A percentile compares a stretch with the other conserved stretches of the same genome.
Evolutionary conservation across 1,140 invertebrate genomes (phyloP).

Genomic region (Oncopodura yosiiana): DNA sequence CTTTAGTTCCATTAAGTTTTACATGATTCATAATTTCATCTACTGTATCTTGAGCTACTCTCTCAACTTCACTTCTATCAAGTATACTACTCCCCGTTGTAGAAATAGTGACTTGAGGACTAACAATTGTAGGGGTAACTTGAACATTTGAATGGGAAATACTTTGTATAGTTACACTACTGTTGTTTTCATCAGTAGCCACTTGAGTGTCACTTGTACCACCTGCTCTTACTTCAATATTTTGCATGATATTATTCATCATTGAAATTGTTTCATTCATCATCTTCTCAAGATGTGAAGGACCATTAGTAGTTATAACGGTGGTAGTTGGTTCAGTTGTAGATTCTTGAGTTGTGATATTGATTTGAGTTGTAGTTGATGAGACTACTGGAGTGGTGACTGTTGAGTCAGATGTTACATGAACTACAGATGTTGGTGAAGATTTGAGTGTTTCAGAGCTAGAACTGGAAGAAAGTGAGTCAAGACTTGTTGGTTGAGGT

Average conservation of each 20-base stretch:
- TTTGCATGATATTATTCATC: slow-evolving; percentile 24
- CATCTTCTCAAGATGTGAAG: slow-evolving; percentile 21
- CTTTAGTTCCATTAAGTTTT: background rate
- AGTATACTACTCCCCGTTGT: slow-evolving; percentile 6
- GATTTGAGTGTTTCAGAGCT: slow-evolving; percentile 67
- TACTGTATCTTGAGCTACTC: slow-evolving; percentile 25
- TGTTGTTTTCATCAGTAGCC: no score
- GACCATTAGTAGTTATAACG: background rate
- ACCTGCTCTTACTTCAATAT: slow-evolving; percentile 1
- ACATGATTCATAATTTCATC: slow-evolving; percentile 23
- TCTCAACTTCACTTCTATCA: slow-evolving; percentile 16
- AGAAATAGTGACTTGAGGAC: slow-evolving; percentile 22
- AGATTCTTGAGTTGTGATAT: background rate
- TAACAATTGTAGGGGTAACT: background rate
- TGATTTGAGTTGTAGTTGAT: slow-evolving; percentile 2
- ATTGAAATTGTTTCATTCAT: slow-evolving; percentile 31
- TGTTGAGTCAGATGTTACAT: slow-evolving; percentile 37
- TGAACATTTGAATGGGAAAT: slow-evolving; percentile 2
- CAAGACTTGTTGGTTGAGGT: slow-evolving; percentile 54
- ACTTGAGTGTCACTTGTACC: no score
- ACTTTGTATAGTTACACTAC: no score
- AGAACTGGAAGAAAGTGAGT: slow-evolving; percentile 50
- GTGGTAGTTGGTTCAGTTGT: background rate
- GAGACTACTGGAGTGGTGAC: background rate
- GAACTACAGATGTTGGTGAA: slow-evolving; percentile 41